Conservation (phyloP, 2,113 vertebrate species). For the Pterocles burchelli region DNA sequence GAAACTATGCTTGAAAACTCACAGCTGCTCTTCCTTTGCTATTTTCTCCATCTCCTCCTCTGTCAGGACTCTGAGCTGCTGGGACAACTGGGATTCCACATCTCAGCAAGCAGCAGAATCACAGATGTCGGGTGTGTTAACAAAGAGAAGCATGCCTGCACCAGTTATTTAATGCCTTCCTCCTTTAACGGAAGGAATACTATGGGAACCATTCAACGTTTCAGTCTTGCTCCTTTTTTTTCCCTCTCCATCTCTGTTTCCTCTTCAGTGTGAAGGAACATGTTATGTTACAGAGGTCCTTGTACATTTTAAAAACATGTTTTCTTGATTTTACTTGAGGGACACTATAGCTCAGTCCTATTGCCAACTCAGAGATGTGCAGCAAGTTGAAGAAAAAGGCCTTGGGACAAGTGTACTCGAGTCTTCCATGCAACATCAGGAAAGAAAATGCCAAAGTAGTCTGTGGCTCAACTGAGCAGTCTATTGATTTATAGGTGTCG, state of each 20-base stretch:
- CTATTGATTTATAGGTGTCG: neutral
- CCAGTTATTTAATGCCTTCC: neutral
- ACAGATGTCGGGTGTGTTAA: neutral
- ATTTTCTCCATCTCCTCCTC: neutral
- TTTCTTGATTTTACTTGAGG: neutral
- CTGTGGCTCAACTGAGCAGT: neutral
- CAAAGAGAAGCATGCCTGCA: neutral
- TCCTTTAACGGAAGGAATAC: neutral
- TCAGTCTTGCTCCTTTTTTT: neutral
- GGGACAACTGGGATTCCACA: conserved; percentile 31
- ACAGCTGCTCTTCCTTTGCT: conserved; percentile 49
- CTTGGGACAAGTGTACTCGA: neutral
- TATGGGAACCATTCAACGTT: neutral
- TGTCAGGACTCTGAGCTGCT: conserved; percentile 32
- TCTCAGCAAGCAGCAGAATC: neutral
- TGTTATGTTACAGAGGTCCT: neutral
- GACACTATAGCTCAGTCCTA: neutral
- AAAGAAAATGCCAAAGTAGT: neutral
- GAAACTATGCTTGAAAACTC: conserved; percentile 51
- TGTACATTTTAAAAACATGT: neutral
- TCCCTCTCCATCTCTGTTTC: neutral
- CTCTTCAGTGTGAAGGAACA: neutral
- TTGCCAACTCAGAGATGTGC: neutral
- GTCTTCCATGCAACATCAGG: neutral
- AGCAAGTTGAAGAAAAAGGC: neutral